phyloP scores from a whole-genome alignment of 2,113 vertebrate genomes.

The Centropristis striata region DNA sequence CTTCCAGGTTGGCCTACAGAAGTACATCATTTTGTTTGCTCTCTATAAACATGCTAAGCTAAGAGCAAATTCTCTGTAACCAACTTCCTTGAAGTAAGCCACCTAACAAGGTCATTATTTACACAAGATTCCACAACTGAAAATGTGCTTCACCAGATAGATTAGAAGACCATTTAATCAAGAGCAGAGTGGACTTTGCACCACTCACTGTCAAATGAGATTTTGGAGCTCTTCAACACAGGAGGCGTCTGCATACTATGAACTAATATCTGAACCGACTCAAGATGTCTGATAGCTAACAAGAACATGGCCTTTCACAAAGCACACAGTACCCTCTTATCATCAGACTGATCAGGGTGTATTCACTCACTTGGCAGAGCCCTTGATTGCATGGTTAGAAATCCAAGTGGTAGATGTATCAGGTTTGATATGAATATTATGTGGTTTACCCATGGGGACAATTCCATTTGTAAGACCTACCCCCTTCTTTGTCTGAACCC shows the following conservation, averaged over 20 bases:
- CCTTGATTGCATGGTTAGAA: slow-evolving; percentile 79
- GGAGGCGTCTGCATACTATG: slow-evolving; percentile 30
- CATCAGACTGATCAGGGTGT: slow-evolving; percentile 67
- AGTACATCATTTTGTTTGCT: too few species aligned
- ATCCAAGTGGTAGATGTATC: slow-evolving; percentile 70
- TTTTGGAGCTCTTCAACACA: slow-evolving; percentile 26
- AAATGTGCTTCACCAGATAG: background rate
- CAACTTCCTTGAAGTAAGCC: background rate
- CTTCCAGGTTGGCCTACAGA: too few species aligned
- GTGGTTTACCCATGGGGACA: slow-evolving; percentile 76
- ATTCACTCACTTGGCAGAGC: slow-evolving; percentile 69
- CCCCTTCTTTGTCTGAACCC: slow-evolving; percentile 53
- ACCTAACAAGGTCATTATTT: background rate
- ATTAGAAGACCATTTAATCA: background rate
- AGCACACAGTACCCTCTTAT: slow-evolving; percentile 63
- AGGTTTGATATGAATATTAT: slow-evolving; percentile 75
- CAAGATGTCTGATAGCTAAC: slow-evolving; percentile 59
- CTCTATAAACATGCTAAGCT: background rate
- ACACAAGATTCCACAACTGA: background rate
- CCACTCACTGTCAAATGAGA: slow-evolving; percentile 24
- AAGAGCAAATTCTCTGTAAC: background rate
- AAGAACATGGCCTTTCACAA: slow-evolving; percentile 33
- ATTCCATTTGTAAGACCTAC: slow-evolving; percentile 69
- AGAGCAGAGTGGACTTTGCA: background rate
- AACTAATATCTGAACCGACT: slow-evolving; percentile 51